phyloP scores from a whole-genome alignment of 2,888 invertebrate species.

The Lasioglossum malachurum region DNA sequence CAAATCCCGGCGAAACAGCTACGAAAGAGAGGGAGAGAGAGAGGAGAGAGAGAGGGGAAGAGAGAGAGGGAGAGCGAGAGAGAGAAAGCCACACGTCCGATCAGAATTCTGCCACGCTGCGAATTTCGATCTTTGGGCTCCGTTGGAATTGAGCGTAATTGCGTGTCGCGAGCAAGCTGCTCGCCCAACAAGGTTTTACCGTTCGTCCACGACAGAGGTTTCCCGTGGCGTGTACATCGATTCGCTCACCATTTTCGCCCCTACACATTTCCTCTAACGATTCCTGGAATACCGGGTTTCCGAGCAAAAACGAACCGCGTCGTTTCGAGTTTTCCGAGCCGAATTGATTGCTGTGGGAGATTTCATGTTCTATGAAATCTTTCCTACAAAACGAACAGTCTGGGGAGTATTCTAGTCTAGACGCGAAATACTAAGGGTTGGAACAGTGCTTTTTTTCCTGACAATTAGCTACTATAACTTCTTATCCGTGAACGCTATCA shows the following conservation, averaged over 20 bases:
- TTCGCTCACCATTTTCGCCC: neutral
- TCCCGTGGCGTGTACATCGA: neutral
- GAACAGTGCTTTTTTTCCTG: no score
- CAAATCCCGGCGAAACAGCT: neutral
- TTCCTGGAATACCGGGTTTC: neutral
- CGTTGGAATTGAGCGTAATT: constrained; percentile 12
- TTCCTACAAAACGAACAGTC: no score
- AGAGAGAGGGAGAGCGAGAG: neutral
- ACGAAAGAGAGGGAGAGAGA: neutral
- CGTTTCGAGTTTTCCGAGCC: neutral
- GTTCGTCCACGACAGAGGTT: neutral
- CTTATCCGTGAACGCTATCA: no score
- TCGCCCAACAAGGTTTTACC: constrained; percentile 1
- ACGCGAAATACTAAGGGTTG: no score
- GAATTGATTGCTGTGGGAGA: neutral
- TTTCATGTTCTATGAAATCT: no score
- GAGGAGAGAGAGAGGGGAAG: neutral
- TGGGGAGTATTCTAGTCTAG: no score
- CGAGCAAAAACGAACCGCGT: neutral
- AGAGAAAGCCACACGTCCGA: neutral
- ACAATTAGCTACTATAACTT: no score
- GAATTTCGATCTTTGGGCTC: neutral
- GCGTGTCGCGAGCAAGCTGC: constrained; percentile 8
- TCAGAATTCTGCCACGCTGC: neutral
- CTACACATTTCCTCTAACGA: neutral